Percentiles rank a stretch among this genome's conserved stretches.
Conservation (phyloP, 2,113 vertebrate genomes). For the Burhinus oedicnemus region DNA sequence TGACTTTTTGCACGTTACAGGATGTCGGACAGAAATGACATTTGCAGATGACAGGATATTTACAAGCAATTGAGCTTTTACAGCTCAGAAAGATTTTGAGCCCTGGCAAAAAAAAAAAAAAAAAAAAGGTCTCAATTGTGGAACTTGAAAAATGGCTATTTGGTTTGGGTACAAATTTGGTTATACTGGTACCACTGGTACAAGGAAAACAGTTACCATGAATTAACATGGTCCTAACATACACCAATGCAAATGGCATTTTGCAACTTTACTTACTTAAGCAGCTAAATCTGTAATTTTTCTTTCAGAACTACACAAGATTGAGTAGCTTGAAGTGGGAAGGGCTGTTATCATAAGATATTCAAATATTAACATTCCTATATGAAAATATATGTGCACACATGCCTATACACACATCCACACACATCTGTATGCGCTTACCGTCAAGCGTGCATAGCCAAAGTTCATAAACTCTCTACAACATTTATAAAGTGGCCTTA, state of each 20-base stretch:
- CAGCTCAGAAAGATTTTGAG: neutral
- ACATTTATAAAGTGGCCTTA: neutral
- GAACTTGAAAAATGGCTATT: neutral
- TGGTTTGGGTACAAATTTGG: neutral
- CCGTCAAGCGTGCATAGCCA: neutral
- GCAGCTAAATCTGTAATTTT: neutral
- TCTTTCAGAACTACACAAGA: neutral
- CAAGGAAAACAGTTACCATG: neutral
- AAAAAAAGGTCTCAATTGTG: neutral
- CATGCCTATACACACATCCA: neutral
- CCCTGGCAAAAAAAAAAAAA: neutral
- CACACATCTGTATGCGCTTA: fast-evolving
- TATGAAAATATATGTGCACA: neutral
- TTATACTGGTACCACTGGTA: neutral
- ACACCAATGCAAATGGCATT: neutral
- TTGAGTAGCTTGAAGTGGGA: neutral
- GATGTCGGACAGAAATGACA: neutral
- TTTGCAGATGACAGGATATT: neutral
- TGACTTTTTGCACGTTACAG: neutral
- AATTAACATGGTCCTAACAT: neutral
- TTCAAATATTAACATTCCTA: neutral
- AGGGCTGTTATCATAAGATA: neutral
- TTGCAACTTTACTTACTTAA: neutral
- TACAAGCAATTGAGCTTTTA: neutral
- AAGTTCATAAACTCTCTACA: neutral